phyloP scores from a whole-genome alignment of 1,140 invertebrate species.

The Chymomyza costata region DNA sequence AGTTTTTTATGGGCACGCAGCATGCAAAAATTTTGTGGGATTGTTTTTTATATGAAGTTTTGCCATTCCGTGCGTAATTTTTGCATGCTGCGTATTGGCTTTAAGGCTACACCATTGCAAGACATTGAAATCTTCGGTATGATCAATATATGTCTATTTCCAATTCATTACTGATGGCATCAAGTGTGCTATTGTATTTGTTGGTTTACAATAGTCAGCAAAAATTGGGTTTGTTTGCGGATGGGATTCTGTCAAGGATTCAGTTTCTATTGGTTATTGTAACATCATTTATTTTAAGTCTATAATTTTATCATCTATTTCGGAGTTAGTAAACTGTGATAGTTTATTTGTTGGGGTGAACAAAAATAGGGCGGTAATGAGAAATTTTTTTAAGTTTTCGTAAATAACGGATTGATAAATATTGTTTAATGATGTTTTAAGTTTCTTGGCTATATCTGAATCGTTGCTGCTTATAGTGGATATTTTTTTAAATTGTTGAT shows the following conservation, averaged over 20 bases:
- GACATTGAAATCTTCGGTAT: not conserved
- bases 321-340: not conserved
- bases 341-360: conserved; percentile 1
- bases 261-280: not conserved
- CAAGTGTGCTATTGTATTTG: not conserved
- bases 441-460: no score
- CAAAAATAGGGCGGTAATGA: conserved; percentile 1
- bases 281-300: not conserved
- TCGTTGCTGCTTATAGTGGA: no score
- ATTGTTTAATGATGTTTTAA: no score
- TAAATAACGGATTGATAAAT: no score
- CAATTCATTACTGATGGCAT: not conserved
- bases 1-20: not conserved
- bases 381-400: not conserved
- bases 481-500: no score
- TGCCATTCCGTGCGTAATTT: no score
- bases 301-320: no score
- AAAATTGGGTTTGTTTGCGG: not conserved
- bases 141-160: not conserved
- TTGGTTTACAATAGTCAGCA: not conserved
- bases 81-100: no score
- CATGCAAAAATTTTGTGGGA: no score
- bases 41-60: no score
- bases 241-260: not conserved
- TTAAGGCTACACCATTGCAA: conserved; percentile 2